Conservation (phyloP, 2,797 vertebrate species). For the Ctenosaura bakeri region DNA sequence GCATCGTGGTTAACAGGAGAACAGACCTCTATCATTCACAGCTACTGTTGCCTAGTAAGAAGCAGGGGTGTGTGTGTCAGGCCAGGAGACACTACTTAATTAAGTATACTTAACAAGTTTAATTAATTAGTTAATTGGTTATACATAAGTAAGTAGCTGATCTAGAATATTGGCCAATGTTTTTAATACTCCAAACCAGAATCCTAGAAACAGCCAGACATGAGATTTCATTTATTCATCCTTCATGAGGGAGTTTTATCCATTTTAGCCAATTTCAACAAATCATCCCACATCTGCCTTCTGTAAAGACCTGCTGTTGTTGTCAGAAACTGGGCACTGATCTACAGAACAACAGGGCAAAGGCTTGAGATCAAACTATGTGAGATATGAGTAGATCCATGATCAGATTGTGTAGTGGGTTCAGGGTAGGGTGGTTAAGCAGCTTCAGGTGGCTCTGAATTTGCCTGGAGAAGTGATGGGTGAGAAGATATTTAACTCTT, state of each 20-base stretch:
- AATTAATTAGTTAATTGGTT: too few relatives aligned
- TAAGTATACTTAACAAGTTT: too few relatives aligned
- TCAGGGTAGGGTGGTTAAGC: not conserved
- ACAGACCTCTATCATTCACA: too few relatives aligned
- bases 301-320: not conserved
- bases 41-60: too few relatives aligned
- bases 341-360: not conserved
- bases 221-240: not conserved
- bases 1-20: too few relatives aligned
- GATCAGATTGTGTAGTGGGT: not conserved
- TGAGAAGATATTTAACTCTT: not conserved
- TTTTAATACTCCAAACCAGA: not conserved
- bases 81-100: too few relatives aligned
- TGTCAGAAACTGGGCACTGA: conserved; percentile 7
- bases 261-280: not conserved
- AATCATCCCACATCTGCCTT: not conserved
- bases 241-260: not conserved
- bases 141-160: too few relatives aligned
- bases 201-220: not conserved
- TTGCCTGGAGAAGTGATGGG: not conserved
- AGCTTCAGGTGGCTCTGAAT: not conserved
- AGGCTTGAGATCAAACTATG: not conserved
- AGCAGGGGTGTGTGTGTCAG: too few relatives aligned
- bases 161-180: not conserved
- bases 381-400: not conserved